Evolutionary conservation across 2,113 vertebrate genomes (phyloP), one percentile per base, ranked within the genome.

Genomic region (Falcunculus frontatus): DNA sequence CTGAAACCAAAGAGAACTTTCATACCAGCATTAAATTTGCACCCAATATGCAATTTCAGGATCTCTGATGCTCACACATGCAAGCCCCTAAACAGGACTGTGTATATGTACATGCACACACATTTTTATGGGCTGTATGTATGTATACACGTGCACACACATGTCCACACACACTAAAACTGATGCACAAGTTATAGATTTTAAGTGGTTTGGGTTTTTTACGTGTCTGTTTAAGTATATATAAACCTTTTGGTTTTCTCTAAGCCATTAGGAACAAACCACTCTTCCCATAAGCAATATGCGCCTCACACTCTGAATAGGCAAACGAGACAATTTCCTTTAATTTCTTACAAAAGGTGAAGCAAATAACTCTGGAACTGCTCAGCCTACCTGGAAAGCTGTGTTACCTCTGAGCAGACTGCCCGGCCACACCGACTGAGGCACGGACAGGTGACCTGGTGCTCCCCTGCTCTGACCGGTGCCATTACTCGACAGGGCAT

Each of bases 1-100:
- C 97, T 98, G 94, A 98, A 97, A 98, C 98, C 98, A 98, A 98
- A 98, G 98, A 98, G 90, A 96, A 97, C 91, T 97, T 97, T 98
- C 96, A 97, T 97, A 98, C 97, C 96, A 98, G 98, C 97, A 98
- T 97, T 97, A 94, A 96, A 97, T 97, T 98, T 98, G 97, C 95
- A 97, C 97, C 97, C 97, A 97, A 97, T 97, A 97, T 97, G 95
- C 95, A 97, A 95, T 97, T 97, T 98, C 97, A 98, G 97, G 96
- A 96, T 96, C 92, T 94, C 90, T 80, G 93, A 84, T 63, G 97
- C 90, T 97, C 92, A 96, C 92, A 65, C 94, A 92, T 83, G 21
- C 79, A 90, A 95, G 73, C 84, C 83, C 96, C 87, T 35, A 41
- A 75, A 2, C 4, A 91, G 68, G 81, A 90, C 80, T 75, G 68